Conservation (phyloP, 2,888 invertebrate genomes). For the Ceramica pisi region DNA sequence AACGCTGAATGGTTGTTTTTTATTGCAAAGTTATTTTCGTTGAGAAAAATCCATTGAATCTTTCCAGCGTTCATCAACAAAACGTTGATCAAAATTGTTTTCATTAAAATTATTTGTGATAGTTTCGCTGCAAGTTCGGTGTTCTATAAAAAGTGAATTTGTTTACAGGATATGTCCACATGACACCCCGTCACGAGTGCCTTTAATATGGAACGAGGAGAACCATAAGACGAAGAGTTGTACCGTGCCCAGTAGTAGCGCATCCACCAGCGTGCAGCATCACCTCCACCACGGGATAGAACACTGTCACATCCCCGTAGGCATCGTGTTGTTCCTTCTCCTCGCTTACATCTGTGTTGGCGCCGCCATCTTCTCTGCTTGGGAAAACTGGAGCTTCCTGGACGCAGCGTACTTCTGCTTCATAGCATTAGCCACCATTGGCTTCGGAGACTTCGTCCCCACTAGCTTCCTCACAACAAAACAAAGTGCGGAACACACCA, state of each 20-base stretch:
- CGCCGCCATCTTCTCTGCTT: slow-evolving; percentile 94
- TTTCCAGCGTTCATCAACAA: slow-evolving; percentile 21
- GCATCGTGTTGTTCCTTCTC: slow-evolving; percentile 92
- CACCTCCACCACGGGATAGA: slow-evolving; percentile 80
- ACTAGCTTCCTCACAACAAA: slow-evolving; percentile 88
- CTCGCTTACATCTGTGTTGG: slow-evolving; percentile 94
- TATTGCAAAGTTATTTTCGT: slow-evolving; percentile 4
- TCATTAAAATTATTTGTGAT: slow-evolving; percentile 17
- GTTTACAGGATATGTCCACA: slow-evolving; percentile 90
- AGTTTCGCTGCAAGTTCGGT: not conserved
- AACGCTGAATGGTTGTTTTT: too few species aligned
- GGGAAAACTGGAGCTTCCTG: slow-evolving; percentile 95
- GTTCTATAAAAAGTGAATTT: too few species aligned
- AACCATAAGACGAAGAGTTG: slow-evolving; percentile 82
- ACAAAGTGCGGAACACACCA: slow-evolving; percentile 83
- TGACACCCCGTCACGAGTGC: slow-evolving; percentile 94
- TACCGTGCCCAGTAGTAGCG: slow-evolving; percentile 82
- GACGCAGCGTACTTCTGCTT: slow-evolving; percentile 97
- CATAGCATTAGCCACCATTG: slow-evolving; percentile 95
- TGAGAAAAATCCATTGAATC: not conserved
- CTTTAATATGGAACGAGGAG: slow-evolving; percentile 92
- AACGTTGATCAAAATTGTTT: slow-evolving; percentile 15
- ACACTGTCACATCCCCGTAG: slow-evolving; percentile 86
- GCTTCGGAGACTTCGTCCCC: slow-evolving; percentile 95
- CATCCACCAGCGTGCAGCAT: slow-evolving; percentile 81